phyloP scores from a whole-genome alignment of 2,888 invertebrate genomes.

The Piscicola geometra region DNA sequence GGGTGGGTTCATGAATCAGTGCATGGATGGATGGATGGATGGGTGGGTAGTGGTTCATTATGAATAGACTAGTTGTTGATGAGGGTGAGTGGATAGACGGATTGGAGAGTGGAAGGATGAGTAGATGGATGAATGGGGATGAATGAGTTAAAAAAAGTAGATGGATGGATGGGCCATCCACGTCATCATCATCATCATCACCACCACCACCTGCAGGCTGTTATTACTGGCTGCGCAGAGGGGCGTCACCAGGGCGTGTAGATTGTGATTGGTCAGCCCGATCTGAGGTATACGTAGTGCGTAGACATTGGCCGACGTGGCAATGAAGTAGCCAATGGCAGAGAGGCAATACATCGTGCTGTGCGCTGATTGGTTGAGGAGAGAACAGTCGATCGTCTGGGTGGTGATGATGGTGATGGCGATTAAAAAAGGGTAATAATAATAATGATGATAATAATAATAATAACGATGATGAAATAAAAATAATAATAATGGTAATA shows the following conservation, averaged over 20 bases:
- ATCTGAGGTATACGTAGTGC: slow-evolving; percentile 37
- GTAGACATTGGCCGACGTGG: slow-evolving; percentile 31
- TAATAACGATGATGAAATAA: too few relatives aligned
- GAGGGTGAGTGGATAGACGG: too few relatives aligned
- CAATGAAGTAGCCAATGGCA: slow-evolving; percentile 38
- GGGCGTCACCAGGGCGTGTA: slow-evolving; percentile 36
- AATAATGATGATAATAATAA: too few relatives aligned
- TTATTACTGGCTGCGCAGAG: slow-evolving; percentile 36
- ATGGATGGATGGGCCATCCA: not conserved
- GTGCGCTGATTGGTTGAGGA: slow-evolving; percentile 1
- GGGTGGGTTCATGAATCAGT: too few relatives aligned
- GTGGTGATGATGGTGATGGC: too few relatives aligned
- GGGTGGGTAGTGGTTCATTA: too few relatives aligned
- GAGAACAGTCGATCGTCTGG: slow-evolving; percentile 20
- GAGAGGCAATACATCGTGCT: slow-evolving; percentile 32
- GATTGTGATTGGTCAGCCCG: slow-evolving; percentile 26
- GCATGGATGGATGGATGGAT: too few relatives aligned
- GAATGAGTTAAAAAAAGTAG: not conserved
- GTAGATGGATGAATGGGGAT: too few relatives aligned
- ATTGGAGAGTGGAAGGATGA: too few relatives aligned
- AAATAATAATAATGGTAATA: too few relatives aligned
- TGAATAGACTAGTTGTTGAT: too few relatives aligned
- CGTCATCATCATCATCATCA: not conserved
- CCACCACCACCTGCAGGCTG: slow-evolving; percentile 34
- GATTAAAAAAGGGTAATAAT: too few relatives aligned